Conservation (phyloP, 2,797 vertebrate genomes). For the Chloroceryle amazona region DNA sequence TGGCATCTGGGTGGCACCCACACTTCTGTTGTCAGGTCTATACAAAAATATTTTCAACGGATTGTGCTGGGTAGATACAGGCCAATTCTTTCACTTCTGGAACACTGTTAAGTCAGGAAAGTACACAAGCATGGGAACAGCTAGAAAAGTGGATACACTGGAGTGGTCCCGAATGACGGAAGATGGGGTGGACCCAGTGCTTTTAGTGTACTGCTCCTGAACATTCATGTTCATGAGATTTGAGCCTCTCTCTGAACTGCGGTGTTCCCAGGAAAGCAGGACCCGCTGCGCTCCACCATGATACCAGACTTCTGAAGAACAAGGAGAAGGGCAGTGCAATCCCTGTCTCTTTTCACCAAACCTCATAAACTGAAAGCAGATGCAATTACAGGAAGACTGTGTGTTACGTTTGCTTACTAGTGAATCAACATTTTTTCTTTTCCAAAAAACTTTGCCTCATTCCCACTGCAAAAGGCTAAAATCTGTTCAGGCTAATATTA, state of each 20-base stretch:
- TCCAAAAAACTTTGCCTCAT: background rate
- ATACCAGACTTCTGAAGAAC: background rate
- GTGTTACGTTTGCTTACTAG: background rate
- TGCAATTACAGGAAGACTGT: background rate
- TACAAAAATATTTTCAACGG: background rate
- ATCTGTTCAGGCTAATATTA: background rate
- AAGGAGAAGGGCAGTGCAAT: background rate
- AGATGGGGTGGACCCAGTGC: background rate
- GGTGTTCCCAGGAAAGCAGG: background rate
- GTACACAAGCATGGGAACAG: slow-evolving; percentile 17
- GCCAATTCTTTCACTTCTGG: slow-evolving; percentile 12
- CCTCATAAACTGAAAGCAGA: background rate
- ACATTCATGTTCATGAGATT: fast-evolving
- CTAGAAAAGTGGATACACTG: background rate
- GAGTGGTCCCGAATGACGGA: background rate
- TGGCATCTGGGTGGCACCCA: slow-evolving; percentile 62
- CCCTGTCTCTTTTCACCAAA: background rate
- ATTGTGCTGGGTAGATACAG: background rate
- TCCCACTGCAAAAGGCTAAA: background rate
- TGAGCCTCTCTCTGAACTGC: background rate
- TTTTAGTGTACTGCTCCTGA: background rate
- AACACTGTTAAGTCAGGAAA: slow-evolving; percentile 2
- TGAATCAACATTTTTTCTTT: background rate
- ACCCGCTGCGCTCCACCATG: background rate
- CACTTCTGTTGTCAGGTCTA: background rate